phyloP scores from a whole-genome alignment of 2,797 vertebrate genomes.

The Propithecus deckenii region DNA sequence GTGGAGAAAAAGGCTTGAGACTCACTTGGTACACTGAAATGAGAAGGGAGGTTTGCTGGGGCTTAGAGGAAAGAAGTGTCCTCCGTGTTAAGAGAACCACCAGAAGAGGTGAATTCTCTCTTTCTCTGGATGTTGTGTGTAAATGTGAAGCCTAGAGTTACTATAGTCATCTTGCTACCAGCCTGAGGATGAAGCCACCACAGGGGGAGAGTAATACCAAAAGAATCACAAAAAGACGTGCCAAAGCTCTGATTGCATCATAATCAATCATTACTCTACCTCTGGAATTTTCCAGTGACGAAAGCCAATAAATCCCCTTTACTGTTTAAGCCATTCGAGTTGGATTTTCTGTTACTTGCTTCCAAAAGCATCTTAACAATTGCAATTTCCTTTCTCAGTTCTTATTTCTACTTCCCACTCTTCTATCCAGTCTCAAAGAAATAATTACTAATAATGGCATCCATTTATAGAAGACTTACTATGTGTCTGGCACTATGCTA shows the following conservation, averaged over 20 bases:
- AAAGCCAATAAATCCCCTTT: neutral
- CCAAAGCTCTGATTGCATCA: neutral
- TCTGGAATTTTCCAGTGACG: neutral
- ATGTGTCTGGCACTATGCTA: neutral
- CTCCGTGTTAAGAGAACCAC: neutral
- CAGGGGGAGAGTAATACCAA: neutral
- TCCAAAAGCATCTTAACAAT: slow-evolving; percentile 17
- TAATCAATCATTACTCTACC: neutral
- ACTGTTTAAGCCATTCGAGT: neutral
- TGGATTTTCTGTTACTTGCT: neutral
- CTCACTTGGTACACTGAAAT: neutral
- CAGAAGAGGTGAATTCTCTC: neutral
- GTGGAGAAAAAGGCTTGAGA: slow-evolving; percentile 27
- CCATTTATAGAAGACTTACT: slow-evolving; percentile 37
- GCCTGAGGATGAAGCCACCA: neutral
- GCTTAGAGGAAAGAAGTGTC: neutral
- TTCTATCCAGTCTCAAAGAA: neutral
- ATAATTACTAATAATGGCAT: neutral
- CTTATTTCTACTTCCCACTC: slow-evolving; percentile 13
- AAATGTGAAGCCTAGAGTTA: slow-evolving; percentile 13
- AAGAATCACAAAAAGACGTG: slow-evolving; percentile 29
- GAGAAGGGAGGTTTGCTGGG: neutral
- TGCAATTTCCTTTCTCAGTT: neutral
- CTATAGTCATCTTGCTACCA: neutral
- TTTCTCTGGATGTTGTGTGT: neutral